These are phyloP conservation scores for Arenicola marina DNA, from an alignment of 2,888 invertebrate genomes.

Conservation along the genomic window DNA sequence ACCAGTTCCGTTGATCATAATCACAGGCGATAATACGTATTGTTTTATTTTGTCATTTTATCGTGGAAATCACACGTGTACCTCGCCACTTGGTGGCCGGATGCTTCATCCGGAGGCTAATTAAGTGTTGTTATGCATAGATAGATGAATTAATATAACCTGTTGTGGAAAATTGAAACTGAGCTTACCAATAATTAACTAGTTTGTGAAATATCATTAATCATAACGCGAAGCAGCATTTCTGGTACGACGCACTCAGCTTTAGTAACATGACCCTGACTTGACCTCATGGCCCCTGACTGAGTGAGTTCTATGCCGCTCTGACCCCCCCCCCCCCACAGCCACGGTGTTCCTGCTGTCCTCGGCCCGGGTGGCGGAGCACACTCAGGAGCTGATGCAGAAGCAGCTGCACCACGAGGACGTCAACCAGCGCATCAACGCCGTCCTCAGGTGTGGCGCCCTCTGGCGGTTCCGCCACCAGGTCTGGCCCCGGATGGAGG, in stretches of 20 bases:
- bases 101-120: not conserved
- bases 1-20: too few relatives aligned
- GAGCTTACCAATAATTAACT: too few relatives aligned
- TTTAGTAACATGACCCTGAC: too few relatives aligned
- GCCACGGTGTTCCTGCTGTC: slow-evolving; percentile 88
- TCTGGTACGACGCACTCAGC: too few relatives aligned
- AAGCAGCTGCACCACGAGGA: slow-evolving; percentile 83
- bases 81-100: not conserved
- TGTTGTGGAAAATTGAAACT: too few relatives aligned
- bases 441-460: slow-evolving; percentile 74
- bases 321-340: slow-evolving; percentile 44
- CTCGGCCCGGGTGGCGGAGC: slow-evolving; percentile 88
- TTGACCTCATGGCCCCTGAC: too few relatives aligned
- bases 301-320: too few relatives aligned
- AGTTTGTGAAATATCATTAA: too few relatives aligned
- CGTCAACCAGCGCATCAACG: slow-evolving; percentile 79
- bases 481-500: slow-evolving; percentile 99
- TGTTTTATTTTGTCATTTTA: not conserved
- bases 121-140: too few relatives aligned
- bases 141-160: too few relatives aligned
- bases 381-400: slow-evolving; percentile 87
- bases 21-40: too few relatives aligned
- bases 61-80: not conserved
- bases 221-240: too few relatives aligned
- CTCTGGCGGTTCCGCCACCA: slow-evolving; percentile 97